Evolutionary conservation across 1,140 invertebrate genomes (phyloP).

Genomic region (Cylas formicarius): DNA sequence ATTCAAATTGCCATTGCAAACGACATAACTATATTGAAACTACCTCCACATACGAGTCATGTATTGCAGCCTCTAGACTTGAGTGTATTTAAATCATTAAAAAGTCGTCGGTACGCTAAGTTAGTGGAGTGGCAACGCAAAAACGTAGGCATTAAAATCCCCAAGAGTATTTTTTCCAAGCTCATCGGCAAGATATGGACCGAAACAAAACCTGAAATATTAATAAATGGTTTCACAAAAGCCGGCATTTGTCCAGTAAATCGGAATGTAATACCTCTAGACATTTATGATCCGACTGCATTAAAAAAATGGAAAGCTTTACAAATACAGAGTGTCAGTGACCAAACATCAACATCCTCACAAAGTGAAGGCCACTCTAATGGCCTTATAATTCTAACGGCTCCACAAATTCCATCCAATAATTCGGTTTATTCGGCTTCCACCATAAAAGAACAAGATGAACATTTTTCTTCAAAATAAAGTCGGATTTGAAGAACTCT

Average conservation of each 20-base stretch:
- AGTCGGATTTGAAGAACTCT: no score
- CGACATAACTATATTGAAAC: slow-evolving; percentile 2
- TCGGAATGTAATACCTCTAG: neutral
- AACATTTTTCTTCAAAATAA: no score
- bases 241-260: neutral
- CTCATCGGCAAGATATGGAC: slow-evolving; percentile 1
- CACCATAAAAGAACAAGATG: no score
- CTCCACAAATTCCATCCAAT: no score
- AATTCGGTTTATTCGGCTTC: no score
- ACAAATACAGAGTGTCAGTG: neutral
- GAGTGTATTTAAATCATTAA: slow-evolving; percentile 2
- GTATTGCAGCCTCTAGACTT: slow-evolving; percentile 4
- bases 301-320: slow-evolving; percentile 1
- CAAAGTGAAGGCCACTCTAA: no score
- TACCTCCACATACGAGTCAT: slow-evolving; percentile 2
- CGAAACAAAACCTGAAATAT: slow-evolving; percentile 4
- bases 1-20: slow-evolving; percentile 13
- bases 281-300: slow-evolving; percentile 1
- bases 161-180: slow-evolving; percentile 3
- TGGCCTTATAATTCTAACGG: no score
- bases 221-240: slow-evolving; percentile 1
- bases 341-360: neutral
- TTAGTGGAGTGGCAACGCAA: slow-evolving; percentile 5
- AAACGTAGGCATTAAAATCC: slow-evolving; percentile 1
- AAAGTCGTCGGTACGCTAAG: slow-evolving; percentile 4